These are phyloP conservation scores for Alces alces DNA, from an alignment of 2,113 vertebrate species.

Conservation along the genomic window DNA sequence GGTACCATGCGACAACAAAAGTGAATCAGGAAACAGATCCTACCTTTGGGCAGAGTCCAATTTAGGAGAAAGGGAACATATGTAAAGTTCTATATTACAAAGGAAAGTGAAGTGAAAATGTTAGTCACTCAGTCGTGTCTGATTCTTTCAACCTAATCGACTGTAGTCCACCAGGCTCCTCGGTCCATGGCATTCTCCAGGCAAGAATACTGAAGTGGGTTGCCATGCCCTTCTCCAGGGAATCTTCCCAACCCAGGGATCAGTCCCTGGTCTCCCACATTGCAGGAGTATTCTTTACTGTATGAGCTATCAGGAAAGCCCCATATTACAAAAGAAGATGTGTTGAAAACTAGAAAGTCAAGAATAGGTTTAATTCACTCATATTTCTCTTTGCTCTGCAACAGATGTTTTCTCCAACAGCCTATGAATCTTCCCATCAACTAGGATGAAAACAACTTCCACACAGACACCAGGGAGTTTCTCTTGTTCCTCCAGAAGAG, in stretches of 20 bases:
- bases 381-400: neutral
- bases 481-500: neutral
- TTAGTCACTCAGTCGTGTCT: neutral
- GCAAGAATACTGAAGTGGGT: neutral
- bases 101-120: neutral
- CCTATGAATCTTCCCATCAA: neutral
- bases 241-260: neutral
- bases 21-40: neutral
- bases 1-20: neutral
- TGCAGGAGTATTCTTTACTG: neutral
- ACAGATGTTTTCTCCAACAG: neutral
- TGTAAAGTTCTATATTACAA: neutral
- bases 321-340: neutral
- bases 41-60: neutral
- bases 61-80: neutral
- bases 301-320: neutral
- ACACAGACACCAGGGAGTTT: neutral
- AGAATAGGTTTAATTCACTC: neutral
- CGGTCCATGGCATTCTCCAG: neutral
- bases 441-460: conserved; percentile 1
- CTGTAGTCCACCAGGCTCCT: neutral
- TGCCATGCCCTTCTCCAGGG: neutral
- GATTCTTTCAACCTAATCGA: neutral
- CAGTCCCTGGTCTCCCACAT: neutral
- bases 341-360: neutral